Evolutionary conservation across 2,113 vertebrate genomes (phyloP), one percentile per base, ranked within the genome.

Genomic region (Clupea harengus): DNA sequence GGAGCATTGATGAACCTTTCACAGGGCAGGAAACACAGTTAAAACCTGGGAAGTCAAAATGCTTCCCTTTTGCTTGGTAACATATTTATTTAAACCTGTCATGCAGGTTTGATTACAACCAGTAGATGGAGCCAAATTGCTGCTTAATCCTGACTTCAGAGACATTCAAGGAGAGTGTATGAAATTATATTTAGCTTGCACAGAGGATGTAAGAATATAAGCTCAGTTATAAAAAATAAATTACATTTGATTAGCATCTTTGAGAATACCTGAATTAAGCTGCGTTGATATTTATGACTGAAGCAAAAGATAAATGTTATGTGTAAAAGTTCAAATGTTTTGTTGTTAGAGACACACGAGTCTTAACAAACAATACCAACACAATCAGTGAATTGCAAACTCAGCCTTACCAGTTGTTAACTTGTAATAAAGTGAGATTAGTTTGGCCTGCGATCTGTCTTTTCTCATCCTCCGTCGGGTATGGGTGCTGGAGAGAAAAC

Each of bases 391-490:
- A 72, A 32, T n/a, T 28, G 18, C 25, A 32, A 32, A 28, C 39
- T 88, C 18, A 49, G 75, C 49, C 97, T 97, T 93, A 99, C 98
- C 98, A 99, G 95, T 99, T 99, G 95, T 99, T 99, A 90, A 99
- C 98, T 95, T 99, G 98, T 92, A 99, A 91, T 87, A 99, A 97
- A 82, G 98, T 99, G 84, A 99, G 96, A 93, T 96, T 99, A 57
- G 98, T 99, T 92, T 99, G 98, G 89, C 95, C 97, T 0, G 98
- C 98, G 0, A 99, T 99, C 95, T 99, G 98, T 88, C 98, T 95
- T 90, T 99, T 99, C 95, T 99, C 98, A 0, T 99, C 98, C 92
- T 99, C 98, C 82, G 98, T 99, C 3, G 98, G 98, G 91, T 99
- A 99, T 4, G 98, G 98, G 89, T 99, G 98, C 98, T 99, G 90